A percentile compares a stretch with the other conserved stretches of the same genome.
Evolutionary conservation across 2,888 invertebrate species (phyloP).

Genomic region (Lithophane ornitopus): DNA sequence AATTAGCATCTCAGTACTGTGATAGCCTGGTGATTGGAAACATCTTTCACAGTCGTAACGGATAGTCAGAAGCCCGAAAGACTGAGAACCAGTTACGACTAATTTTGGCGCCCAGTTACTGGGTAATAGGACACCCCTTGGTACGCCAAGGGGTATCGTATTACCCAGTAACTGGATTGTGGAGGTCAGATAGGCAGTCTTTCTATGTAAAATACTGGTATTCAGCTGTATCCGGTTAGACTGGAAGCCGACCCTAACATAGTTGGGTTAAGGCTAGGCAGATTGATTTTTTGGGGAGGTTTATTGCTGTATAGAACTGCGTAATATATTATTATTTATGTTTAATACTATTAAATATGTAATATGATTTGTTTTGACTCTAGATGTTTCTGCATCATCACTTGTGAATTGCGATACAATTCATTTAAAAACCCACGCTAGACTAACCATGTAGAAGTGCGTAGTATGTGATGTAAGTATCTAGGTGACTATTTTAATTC

Average conservation of each 20-base stretch:
- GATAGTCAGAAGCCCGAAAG: too few species aligned
- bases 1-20: not conserved
- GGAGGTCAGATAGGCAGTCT: too few species aligned
- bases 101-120: too few species aligned
- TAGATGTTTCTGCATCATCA: slow-evolving; percentile 27
- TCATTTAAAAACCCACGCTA: slow-evolving; percentile 28
- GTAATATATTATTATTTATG: not conserved
- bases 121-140: too few species aligned
- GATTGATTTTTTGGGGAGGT: too few species aligned
- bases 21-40: too few species aligned
- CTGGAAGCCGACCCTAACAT: not conserved
- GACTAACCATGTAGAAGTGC: not conserved
- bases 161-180: not conserved
- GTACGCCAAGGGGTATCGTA: not conserved
- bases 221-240: not conserved
- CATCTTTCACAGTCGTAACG: too few species aligned
- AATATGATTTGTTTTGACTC: slow-evolving; percentile 19
- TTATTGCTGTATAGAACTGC: not conserved
- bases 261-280: too few species aligned
- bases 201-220: too few species aligned
- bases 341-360: not conserved
- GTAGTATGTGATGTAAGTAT: not conserved
- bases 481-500: not conserved
- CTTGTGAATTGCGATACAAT: slow-evolving; percentile 7
- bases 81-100: not conserved